These are phyloP conservation scores for Xyrichtys novacula DNA, from an alignment of 2,797 vertebrate species.

Conservation along the genomic window DNA sequence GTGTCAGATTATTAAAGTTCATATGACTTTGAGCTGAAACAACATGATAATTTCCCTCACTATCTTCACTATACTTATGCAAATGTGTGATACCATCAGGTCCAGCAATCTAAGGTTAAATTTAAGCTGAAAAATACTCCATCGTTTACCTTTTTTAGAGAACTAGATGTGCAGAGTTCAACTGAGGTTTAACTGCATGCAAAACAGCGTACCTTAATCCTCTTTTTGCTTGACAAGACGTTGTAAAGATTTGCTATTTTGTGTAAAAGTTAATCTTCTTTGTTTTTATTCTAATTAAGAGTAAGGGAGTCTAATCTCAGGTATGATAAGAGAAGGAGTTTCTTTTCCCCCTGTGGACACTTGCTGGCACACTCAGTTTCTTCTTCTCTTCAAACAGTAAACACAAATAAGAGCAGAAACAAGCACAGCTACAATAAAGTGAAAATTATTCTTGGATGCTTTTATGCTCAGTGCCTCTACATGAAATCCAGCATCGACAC, in stretches of 20 bases:
- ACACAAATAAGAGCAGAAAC: neutral
- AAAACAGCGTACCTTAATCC: constrained; percentile 28
- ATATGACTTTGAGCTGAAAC: too few species aligned
- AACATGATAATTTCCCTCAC: too few species aligned
- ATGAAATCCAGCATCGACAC: neutral
- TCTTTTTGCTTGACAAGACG: constrained; percentile 32
- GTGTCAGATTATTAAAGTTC: too few species aligned
- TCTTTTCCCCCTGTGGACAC: neutral
- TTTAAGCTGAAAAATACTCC: too few species aligned
- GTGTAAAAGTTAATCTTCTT: constrained; percentile 7
- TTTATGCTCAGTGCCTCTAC: neutral
- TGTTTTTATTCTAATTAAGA: constrained; percentile 24
- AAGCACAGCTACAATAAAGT: neutral
- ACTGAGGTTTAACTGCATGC: neutral
- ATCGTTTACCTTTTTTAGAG: too few species aligned
- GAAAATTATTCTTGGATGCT: neutral
- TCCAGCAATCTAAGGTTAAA: too few species aligned
- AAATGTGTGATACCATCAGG: too few species aligned
- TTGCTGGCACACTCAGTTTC: neutral
- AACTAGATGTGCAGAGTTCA: constrained; percentile 4
- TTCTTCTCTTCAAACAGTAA: neutral
- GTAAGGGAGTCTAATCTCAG: constrained; percentile 1
- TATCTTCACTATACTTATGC: too few species aligned
- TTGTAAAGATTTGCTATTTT: constrained; percentile 15
- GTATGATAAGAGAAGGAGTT: neutral